phyloP scores from a whole-genome alignment of 2,888 invertebrate genomes.

The Aelia acuminata region DNA sequence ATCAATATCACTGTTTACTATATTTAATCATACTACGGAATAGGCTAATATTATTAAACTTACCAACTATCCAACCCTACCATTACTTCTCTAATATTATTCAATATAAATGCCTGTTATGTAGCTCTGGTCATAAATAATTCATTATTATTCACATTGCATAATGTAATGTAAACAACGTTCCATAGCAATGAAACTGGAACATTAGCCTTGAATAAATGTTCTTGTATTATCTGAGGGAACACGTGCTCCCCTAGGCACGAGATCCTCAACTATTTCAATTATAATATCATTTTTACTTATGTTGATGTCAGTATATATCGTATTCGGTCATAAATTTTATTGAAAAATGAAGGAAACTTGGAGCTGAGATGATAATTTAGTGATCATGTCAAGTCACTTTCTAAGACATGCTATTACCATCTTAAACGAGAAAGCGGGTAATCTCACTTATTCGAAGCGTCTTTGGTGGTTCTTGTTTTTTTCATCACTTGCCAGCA shows the following conservation, averaged over 20 bases:
- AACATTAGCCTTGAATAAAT: constrained; percentile 12
- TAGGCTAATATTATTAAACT: too few species aligned
- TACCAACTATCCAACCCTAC: not conserved
- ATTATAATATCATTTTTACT: too few species aligned
- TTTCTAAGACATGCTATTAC: not conserved
- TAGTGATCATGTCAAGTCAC: not conserved
- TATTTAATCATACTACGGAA: too few species aligned
- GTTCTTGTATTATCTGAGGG: not conserved
- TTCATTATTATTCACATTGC: constrained; percentile 33
- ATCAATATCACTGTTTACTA: too few species aligned
- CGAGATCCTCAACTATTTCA: not conserved
- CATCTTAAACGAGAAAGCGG: not conserved
- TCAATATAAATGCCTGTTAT: constrained; percentile 26
- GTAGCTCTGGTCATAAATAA: not conserved
- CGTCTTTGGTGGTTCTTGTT: not conserved
- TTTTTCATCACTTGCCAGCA: not conserved
- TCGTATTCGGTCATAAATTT: too few species aligned
- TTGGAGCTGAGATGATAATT: not conserved
- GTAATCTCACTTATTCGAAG: not conserved
- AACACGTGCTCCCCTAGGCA: not conserved
- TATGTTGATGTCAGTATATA: not conserved
- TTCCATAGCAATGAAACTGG: constrained; percentile 9
- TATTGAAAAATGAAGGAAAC: too few species aligned
- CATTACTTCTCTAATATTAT: not conserved
- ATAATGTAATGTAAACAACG: constrained; percentile 42